Evolutionary conservation across 2,113 vertebrate species (phyloP).

Genomic region (Phalacrocorax carbo): DNA sequence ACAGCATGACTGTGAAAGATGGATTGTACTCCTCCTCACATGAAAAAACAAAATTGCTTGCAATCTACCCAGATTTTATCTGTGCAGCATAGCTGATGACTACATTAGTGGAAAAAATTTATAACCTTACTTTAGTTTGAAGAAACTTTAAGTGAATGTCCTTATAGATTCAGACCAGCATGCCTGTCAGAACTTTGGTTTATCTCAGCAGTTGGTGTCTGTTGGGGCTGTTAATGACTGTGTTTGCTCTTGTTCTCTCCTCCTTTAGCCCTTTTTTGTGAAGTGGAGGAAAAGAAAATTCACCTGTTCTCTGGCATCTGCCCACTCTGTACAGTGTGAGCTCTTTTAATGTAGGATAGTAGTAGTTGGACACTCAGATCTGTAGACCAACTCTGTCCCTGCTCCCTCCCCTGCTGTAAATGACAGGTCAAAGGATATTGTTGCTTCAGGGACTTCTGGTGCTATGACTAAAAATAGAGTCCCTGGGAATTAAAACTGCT

Average conservation of each 20-base stretch:
- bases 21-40: slow-evolving; percentile 1
- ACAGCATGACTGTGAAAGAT: neutral
- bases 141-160: neutral
- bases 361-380: neutral
- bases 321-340: neutral
- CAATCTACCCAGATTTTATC: neutral
- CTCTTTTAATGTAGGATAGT: neutral
- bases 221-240: neutral
- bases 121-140: neutral
- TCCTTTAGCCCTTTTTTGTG: neutral
- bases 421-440: slow-evolving; percentile 60
- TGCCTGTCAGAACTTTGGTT: neutral
- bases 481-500: slow-evolving; percentile 48
- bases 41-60: neutral
- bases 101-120: neutral
- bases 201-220: neutral
- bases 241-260: neutral
- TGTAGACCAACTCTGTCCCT: neutral
- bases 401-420: neutral
- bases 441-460: slow-evolving; percentile 39
- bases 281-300: neutral
- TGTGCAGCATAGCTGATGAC: neutral
- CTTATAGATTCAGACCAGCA: neutral
- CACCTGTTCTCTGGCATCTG: neutral
- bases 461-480: slow-evolving; percentile 54